These are phyloP conservation scores for Xestia xanthographa DNA, from an alignment of 2,888 invertebrate genomes.

Conservation along the genomic window DNA sequence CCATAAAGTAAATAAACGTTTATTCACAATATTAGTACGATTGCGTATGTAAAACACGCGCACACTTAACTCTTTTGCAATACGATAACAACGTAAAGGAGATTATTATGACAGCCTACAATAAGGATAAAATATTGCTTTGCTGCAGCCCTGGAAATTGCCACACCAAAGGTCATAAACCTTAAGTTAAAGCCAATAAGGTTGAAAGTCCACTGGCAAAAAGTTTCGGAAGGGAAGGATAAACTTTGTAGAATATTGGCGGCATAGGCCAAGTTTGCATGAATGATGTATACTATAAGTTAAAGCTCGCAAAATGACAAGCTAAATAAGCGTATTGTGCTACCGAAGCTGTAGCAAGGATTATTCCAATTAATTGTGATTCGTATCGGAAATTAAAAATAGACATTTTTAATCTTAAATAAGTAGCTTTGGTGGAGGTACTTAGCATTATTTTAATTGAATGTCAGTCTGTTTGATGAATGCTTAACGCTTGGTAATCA, in stretches of 20 bases:
- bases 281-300: slow-evolving; percentile 81
- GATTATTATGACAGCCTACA: slow-evolving; percentile 79
- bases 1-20: slow-evolving; percentile 49
- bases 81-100: slow-evolving; percentile 73
- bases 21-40: slow-evolving; percentile 59
- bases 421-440: slow-evolving; percentile 28
- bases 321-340: slow-evolving; percentile 77
- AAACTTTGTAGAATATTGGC: slow-evolving; percentile 64
- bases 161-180: not conserved
- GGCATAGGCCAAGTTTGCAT: slow-evolving; percentile 71
- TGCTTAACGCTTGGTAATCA: slow-evolving; percentile 23
- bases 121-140: slow-evolving; percentile 77
- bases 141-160: slow-evolving; percentile 42
- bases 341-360: slow-evolving; percentile 72
- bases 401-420: slow-evolving; percentile 42
- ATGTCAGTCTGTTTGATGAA: slow-evolving; percentile 49
- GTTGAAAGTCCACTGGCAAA: slow-evolving; percentile 43
- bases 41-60: slow-evolving; percentile 72
- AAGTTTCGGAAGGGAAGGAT: slow-evolving; percentile 36
- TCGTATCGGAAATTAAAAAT: slow-evolving; percentile 62
- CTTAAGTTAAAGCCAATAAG: slow-evolving; percentile 33
- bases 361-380: slow-evolving; percentile 66
- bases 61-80: slow-evolving; percentile 68
- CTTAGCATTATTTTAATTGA: slow-evolving; percentile 48
- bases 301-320: slow-evolving; percentile 80